Percentiles rank a stretch among this genome's conserved stretches.
These are phyloP conservation scores for Himalopsyche japonica DNA, from an alignment of 2,888 invertebrate genomes.

Conservation along the genomic window DNA sequence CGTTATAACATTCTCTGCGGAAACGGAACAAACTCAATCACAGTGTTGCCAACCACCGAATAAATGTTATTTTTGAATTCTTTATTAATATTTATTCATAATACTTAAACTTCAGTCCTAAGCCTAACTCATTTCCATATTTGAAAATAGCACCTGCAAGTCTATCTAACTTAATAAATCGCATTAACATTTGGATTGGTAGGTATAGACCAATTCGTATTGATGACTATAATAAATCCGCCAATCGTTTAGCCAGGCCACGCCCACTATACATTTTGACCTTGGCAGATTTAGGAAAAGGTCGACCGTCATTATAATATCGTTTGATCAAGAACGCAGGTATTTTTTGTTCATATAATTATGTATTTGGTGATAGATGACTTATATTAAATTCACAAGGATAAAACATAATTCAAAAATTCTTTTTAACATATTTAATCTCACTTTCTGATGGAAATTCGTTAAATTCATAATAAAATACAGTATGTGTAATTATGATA, in stretches of 20 bases:
- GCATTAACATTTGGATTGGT: background rate
- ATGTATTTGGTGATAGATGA: no score
- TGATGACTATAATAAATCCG: slow-evolving; percentile 33
- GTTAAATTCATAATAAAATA: no score
- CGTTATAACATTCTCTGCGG: no score
- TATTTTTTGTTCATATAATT: background rate
- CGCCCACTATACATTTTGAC: slow-evolving; percentile 6
- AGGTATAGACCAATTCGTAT: background rate
- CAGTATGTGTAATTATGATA: no score
- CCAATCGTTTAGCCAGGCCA: slow-evolving; percentile 11
- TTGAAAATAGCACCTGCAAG: background rate
- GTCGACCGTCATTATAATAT: background rate
- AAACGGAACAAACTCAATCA: no score
- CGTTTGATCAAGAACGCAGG: background rate
- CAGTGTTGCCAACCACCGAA: no score
- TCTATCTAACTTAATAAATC: background rate
- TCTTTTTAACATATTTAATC: no score
- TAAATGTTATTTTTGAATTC: no score
- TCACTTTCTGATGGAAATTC: no score
- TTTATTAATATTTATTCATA: no score
- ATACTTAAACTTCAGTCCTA: background rate
- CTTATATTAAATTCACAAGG: no score
- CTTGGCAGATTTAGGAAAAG: background rate
- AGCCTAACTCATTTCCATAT: background rate
- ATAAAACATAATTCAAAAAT: no score